phyloP scores from a whole-genome alignment of 2,113 vertebrate genomes.

The Chloropsis cyanopogon region DNA sequence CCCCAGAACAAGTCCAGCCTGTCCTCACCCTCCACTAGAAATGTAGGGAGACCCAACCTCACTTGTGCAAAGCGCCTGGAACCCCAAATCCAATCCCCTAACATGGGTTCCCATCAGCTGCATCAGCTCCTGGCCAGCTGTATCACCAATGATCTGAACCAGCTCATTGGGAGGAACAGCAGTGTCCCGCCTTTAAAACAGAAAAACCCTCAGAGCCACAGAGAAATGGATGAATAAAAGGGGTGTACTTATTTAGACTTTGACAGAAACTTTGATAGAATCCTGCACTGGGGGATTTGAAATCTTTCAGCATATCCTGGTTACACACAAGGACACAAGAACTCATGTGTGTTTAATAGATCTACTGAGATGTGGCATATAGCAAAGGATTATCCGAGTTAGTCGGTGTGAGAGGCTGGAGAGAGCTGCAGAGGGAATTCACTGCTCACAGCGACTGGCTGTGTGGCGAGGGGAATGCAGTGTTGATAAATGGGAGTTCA shows the following conservation, averaged over 20 bases:
- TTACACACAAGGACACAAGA: constrained; percentile 2
- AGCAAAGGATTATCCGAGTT: constrained; percentile 55
- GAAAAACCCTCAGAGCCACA: neutral
- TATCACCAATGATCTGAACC: neutral
- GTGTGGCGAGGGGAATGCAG: accelerated
- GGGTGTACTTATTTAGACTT: neutral
- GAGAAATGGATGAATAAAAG: neutral
- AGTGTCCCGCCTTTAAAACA: neutral
- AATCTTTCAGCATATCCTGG: neutral
- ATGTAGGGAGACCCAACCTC: neutral
- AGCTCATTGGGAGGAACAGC: neutral
- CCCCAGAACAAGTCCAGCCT: neutral
- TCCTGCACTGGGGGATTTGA: neutral
- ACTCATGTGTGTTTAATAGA: neutral
- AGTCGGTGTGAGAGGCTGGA: neutral
- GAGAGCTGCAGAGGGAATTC: constrained; percentile 4
- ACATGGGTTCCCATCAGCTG: neutral
- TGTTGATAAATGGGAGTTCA: neutral
- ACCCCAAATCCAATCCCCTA: neutral
- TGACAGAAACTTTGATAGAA: neutral
- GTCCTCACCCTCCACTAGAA: neutral
- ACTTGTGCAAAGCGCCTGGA: neutral
- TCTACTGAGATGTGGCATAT: constrained; percentile 23
- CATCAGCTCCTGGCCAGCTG: neutral
- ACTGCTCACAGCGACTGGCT: neutral